These are phyloP conservation scores for Polyommatus iphigenia DNA, from an alignment of 2,888 invertebrate species.

Conservation along the genomic window DNA sequence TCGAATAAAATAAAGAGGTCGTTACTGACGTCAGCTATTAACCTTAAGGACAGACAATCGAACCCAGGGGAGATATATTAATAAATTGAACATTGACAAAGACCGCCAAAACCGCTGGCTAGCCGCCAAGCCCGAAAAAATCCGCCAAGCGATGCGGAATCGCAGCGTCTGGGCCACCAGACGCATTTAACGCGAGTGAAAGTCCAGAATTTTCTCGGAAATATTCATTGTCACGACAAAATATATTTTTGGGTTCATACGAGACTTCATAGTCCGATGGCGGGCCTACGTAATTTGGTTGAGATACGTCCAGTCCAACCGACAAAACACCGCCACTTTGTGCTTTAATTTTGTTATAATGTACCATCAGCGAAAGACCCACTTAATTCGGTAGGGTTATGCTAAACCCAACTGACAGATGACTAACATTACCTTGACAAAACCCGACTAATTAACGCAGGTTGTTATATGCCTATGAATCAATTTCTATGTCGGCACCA, in stretches of 20 bases:
- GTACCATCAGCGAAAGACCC: too few species aligned
- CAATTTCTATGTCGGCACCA: too few species aligned
- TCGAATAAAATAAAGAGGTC: conserved; percentile 37
- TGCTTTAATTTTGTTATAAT: too few species aligned
- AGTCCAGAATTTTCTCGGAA: not conserved
- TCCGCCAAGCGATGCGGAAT: conserved; percentile 52
- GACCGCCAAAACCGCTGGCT: conserved; percentile 78
- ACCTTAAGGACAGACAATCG: conserved; percentile 48
- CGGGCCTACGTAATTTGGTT: too few species aligned
- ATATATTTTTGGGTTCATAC: not conserved
- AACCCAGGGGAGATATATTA: conserved; percentile 67
- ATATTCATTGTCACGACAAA: not conserved
- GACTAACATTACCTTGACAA: too few species aligned
- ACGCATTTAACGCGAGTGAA: conserved; percentile 10
- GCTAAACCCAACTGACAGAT: too few species aligned
- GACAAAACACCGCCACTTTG: too few species aligned
- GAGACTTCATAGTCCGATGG: too few species aligned
- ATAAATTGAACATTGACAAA: conserved; percentile 80
- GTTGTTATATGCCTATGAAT: too few species aligned
- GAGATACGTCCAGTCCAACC: too few species aligned
- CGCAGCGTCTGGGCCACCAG: conserved; percentile 44
- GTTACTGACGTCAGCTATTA: conserved; percentile 39
- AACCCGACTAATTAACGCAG: too few species aligned
- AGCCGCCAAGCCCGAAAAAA: conserved; percentile 61
- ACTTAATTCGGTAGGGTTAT: too few species aligned